Conservation (phyloP, 2,888 invertebrate species). For the Charanyca ferruginea region DNA sequence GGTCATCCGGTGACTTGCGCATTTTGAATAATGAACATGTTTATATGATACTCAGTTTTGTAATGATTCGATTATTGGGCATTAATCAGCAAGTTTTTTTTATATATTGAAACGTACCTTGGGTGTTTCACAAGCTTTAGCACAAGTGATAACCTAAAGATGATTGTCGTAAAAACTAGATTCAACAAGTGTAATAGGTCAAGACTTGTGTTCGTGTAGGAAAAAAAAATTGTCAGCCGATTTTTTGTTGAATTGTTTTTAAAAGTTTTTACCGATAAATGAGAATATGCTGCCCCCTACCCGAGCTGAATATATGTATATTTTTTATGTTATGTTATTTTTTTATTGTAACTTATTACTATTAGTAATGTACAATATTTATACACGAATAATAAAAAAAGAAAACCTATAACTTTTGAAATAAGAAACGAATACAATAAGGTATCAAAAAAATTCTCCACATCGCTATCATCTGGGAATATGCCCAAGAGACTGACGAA, state of each 20-base stretch:
- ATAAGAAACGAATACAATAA: too few species aligned
- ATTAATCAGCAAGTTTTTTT: slow-evolving; percentile 45
- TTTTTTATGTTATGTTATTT: too few species aligned
- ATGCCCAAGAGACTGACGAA: too few species aligned
- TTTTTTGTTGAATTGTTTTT: background rate
- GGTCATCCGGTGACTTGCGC: slow-evolving; percentile 51
- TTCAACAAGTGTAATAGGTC: slow-evolving; percentile 39
- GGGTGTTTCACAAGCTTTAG: slow-evolving; percentile 41
- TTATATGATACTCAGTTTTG: slow-evolving; percentile 46
- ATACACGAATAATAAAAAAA: too few species aligned
- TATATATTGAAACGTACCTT: slow-evolving; percentile 38
- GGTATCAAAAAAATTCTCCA: too few species aligned
- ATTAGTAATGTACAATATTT: too few species aligned
- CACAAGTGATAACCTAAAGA: slow-evolving; percentile 38
- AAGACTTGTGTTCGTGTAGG: slow-evolving; percentile 1
- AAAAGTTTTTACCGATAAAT: background rate
- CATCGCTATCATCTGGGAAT: too few species aligned
- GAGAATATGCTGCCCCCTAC: background rate
- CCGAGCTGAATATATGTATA: background rate
- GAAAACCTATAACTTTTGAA: too few species aligned
- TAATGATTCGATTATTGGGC: slow-evolving; percentile 33
- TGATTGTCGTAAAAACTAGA: slow-evolving; percentile 28
- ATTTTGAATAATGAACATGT: slow-evolving; percentile 43
- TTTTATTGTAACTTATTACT: too few species aligned
- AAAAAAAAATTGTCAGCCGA: background rate